These are phyloP conservation scores for Synchiropus splendidus DNA, from an alignment of 2,113 vertebrate species.

Conservation along the genomic window DNA sequence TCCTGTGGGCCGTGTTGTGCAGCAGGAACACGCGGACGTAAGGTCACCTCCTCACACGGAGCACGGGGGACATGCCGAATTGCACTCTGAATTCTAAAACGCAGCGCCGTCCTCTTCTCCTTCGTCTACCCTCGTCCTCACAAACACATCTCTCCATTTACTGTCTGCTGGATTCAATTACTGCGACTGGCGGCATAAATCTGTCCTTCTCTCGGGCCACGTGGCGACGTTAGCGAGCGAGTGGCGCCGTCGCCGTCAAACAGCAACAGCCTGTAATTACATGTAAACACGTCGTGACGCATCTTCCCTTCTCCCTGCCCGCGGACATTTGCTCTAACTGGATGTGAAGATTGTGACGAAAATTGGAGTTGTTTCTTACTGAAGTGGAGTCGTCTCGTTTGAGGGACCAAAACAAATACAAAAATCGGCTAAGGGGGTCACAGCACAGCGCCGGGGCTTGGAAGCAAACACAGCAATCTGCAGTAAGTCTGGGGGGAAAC, in stretches of 20 bases:
- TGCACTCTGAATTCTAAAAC: slow-evolving; percentile 49
- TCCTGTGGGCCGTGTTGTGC: slow-evolving; percentile 42
- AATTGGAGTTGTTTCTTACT: too few species aligned
- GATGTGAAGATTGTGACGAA: too few species aligned
- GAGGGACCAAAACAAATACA: too few species aligned
- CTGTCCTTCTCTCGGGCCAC: slow-evolving; percentile 34
- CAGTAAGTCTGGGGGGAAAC: too few species aligned
- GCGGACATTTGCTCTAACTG: slow-evolving; percentile 7
- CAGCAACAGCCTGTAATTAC: slow-evolving; percentile 10
- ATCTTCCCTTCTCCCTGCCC: slow-evolving; percentile 14
- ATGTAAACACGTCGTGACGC: slow-evolving; percentile 15
- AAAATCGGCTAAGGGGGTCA: too few species aligned
- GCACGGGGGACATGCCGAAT: slow-evolving; percentile 39
- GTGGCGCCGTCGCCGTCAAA: neutral
- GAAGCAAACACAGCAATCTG: too few species aligned
- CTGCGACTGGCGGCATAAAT: slow-evolving; percentile 38
- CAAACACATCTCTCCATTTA: slow-evolving; percentile 41
- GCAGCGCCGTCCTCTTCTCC: neutral
- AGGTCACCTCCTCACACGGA: slow-evolving; percentile 54
- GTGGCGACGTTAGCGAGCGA: slow-evolving; percentile 14
- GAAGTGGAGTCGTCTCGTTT: too few species aligned
- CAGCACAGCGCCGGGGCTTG: too few species aligned
- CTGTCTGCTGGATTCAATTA: slow-evolving; percentile 52
- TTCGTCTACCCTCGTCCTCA: slow-evolving; percentile 17
- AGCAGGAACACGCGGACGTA: slow-evolving; percentile 44